These are phyloP conservation scores for Monomorium pharaonis DNA, from an alignment of 1,140 invertebrate genomes.

Conservation along the genomic window DNA sequence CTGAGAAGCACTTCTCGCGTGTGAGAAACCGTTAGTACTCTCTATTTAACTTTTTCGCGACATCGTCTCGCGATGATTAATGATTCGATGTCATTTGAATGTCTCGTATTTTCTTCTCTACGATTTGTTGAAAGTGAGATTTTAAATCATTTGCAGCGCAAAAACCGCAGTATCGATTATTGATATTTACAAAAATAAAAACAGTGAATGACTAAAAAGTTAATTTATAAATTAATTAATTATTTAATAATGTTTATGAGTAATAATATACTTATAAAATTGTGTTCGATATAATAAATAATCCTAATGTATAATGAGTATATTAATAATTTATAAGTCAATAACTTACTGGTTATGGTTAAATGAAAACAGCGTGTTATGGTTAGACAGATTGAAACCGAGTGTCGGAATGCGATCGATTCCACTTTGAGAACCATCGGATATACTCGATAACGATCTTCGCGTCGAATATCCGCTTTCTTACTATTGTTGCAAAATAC, in stretches of 20 bases:
- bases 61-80: constrained; percentile 16
- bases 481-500: constrained; percentile 34
- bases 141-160: neutral
- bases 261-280: neutral
- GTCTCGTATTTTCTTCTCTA: neutral
- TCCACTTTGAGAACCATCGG: neutral
- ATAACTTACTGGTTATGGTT: neutral
- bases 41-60: constrained; percentile 4
- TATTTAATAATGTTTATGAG: neutral
- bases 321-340: constrained; percentile 1
- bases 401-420: neutral
- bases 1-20: neutral
- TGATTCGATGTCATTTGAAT: constrained; percentile 1
- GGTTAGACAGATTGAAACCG: neutral
- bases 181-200: neutral
- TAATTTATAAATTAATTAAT: too few species aligned
- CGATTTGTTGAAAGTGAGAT: neutral
- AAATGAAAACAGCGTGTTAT: constrained; percentile 1
- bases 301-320: neutral
- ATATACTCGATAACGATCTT: neutral
- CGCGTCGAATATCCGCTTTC: constrained; percentile 7
- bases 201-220: neutral
- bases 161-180: neutral
- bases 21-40: neutral
- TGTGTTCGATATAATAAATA: neutral